Conservation (phyloP, 2,113 vertebrate genomes). For the Mirza zaza region DNA sequence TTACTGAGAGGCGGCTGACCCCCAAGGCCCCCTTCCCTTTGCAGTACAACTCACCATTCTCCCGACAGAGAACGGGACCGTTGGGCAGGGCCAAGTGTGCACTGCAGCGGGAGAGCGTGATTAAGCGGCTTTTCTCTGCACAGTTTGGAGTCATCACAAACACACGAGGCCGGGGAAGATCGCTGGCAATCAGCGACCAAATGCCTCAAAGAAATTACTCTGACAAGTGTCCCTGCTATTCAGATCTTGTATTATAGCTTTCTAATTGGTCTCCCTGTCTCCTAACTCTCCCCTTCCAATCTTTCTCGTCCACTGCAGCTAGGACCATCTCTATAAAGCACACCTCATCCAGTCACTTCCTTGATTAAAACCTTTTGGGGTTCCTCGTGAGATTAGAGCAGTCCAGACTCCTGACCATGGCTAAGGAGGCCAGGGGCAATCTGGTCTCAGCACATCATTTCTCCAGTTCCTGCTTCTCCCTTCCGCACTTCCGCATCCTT, state of each 20-base stretch:
- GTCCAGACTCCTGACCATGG: background rate
- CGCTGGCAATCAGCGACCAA: conserved; percentile 42
- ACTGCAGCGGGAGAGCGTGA: background rate
- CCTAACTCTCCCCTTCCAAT: background rate
- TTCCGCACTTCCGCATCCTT: background rate
- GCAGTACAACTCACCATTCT: background rate
- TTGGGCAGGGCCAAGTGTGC: conserved; percentile 14
- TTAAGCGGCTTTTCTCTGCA: conserved; percentile 37
- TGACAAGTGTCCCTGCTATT: conserved; percentile 25
- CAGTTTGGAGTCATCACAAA: background rate
- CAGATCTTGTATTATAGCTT: background rate
- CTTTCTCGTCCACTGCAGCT: background rate
- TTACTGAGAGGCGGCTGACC: background rate
- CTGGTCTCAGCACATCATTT: background rate
- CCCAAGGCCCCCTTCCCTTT: background rate
- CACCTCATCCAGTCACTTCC: background rate
- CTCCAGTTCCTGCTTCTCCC: background rate
- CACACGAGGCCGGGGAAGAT: conserved; percentile 8
- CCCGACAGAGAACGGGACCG: background rate
- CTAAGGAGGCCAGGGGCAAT: background rate
- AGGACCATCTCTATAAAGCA: background rate
- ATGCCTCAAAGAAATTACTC: conserved; percentile 49
- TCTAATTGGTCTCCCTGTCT: conserved; percentile 48
- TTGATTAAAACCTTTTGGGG: conserved; percentile 18
- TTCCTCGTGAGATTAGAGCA: background rate